Conservation (phyloP, 2,113 vertebrate genomes). For the Donacobius atricapilla region DNA sequence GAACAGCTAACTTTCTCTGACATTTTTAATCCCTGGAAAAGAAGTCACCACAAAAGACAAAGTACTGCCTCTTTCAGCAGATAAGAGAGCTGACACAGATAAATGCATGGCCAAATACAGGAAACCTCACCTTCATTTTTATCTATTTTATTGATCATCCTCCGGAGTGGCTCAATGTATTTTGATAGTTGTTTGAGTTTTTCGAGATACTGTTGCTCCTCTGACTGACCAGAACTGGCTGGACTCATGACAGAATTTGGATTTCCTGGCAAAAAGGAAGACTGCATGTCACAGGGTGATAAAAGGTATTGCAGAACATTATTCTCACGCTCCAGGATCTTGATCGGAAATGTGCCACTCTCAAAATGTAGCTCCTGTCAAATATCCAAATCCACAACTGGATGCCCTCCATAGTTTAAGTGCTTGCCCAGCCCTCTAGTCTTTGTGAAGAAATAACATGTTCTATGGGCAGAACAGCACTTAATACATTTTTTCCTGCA, state of each 20-base stretch:
- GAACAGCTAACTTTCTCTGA: background rate
- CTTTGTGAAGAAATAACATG: background rate
- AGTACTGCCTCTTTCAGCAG: background rate
- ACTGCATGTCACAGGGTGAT: background rate
- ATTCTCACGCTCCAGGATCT: background rate
- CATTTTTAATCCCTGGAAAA: background rate
- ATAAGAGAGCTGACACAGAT: background rate
- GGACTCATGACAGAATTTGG: constrained; percentile 94
- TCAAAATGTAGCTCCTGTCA: background rate
- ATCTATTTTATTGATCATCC: constrained; percentile 99
- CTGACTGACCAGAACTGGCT: constrained; percentile 84
- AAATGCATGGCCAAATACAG: background rate
- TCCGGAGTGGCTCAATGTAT: constrained; percentile 92
- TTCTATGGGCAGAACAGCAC: background rate
- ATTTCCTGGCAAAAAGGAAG: constrained; percentile 79
- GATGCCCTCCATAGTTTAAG: background rate
- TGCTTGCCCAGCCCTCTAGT: background rate
- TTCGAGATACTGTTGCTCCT: constrained; percentile 98
- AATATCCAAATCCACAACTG: background rate
- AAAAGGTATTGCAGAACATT: background rate
- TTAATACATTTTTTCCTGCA: background rate
- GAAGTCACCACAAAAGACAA: background rate
- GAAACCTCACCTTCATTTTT: constrained; percentile 91
- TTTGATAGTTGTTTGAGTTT: constrained; percentile 96
- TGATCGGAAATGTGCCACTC: background rate